Base-by-base conservation (phyloP, 2,888 invertebrate genomes). In the Micoletzkya japonica region DNA sequence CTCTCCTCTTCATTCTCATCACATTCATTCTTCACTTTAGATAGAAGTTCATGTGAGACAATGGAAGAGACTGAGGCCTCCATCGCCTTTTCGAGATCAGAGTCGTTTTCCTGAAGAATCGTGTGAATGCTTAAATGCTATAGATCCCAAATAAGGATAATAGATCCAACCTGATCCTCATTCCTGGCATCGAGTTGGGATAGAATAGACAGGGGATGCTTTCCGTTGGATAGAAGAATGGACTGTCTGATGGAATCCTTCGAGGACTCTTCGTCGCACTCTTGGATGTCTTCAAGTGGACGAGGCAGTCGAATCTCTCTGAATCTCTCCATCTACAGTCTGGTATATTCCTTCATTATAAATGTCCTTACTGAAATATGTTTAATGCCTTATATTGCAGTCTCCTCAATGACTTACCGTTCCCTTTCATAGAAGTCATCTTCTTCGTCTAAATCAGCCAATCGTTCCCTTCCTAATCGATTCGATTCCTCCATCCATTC, bases 41-140 rank as follows among this genome's bases (percentile, higher is more conserved):
- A 72, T 20, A 84, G 72, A 50, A 83, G 77, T 56, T 82, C 81
- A 70, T 82, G 83, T 4, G 80, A 80, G 39, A 77, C 70, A 64
- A 83, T 76, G 26, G 80, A 81, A 32, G 77, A 80, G n/a, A 82
- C 56, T 10, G 77, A 77, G 14, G 83, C 83, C n/a, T 75, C 81
- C 82, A 82, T 82, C 32, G 81, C 82, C 86, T 93, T 91, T 85
- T 93, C 92, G 82, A 93, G 91, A 36, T 80, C 81, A 10, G 77
- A 78, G 56, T 78, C 80, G 24, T 76, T 70, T 2, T 68, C 71
- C 70, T 76, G 64, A 66, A 69, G 30, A 50, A 14, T 30, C 2
- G 6, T n/a, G n/a, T n/a, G n/a, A n/a, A n/a, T n/a, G n/a, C n/a
- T n/a, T n/a, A n/a, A n/a, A n/a, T n/a, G n/a, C n/a, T n/a, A n/a